A percentile compares a stretch with the other conserved stretches of the same genome.
phyloP scores from a whole-genome alignment of 2,888 invertebrate genomes.

The Perithous albicinctus region DNA sequence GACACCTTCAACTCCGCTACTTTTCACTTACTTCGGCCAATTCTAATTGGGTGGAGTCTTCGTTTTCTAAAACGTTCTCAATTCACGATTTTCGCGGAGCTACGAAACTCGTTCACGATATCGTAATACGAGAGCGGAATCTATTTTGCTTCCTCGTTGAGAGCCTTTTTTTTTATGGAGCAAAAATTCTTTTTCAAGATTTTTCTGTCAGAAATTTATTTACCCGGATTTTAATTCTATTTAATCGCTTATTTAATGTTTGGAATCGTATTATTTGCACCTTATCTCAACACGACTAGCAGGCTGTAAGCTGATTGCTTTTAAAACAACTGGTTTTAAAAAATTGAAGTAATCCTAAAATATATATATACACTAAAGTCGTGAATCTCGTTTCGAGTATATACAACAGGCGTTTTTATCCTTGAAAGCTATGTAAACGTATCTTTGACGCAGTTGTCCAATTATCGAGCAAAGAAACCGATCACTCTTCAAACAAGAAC shows the following conservation, averaged over 20 bases:
- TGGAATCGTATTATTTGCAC: too few relatives aligned
- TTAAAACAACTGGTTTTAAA: too few relatives aligned
- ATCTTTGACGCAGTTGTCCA: constrained; percentile 19
- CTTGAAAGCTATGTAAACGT: constrained; percentile 11
- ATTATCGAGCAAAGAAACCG: constrained; percentile 44
- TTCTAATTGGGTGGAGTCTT: constrained; percentile 40
- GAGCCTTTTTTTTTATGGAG: too few relatives aligned
- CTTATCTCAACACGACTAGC: too few relatives aligned
- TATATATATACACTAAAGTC: background rate
- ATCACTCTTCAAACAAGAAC: background rate
- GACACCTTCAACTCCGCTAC: background rate
- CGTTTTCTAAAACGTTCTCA: constrained; percentile 44
- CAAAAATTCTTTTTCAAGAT: too few relatives aligned
- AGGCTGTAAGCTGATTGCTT: too few relatives aligned
- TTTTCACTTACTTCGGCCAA: background rate
- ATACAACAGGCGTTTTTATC: background rate
- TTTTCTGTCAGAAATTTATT: too few relatives aligned
- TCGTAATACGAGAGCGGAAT: background rate
- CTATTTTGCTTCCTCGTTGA: too few relatives aligned
- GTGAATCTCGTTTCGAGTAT: background rate
- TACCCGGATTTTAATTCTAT: too few relatives aligned
- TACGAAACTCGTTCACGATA: background rate
- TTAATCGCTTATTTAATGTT: too few relatives aligned
- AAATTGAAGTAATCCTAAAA: background rate
- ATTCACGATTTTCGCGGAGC: constrained; percentile 26